Percentiles rank a stretch among this genome's conserved stretches.
Conservation (phyloP, 2,113 vertebrate species). For the Anolis carolinensis region DNA sequence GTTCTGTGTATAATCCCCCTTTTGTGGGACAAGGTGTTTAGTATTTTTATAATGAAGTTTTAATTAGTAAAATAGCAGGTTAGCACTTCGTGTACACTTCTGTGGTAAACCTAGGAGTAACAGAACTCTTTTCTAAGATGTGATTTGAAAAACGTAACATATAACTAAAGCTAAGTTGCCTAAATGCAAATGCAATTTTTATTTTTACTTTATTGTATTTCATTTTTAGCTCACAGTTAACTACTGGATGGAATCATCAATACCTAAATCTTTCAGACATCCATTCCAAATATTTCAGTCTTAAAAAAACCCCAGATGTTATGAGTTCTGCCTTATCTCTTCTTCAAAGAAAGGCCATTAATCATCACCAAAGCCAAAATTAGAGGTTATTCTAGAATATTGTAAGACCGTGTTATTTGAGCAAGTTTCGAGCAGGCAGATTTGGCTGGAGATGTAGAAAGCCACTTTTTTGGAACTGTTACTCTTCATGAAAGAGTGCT, state of each 20-base stretch:
- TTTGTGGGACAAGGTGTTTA: too few species aligned
- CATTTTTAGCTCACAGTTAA: neutral
- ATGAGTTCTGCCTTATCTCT: neutral
- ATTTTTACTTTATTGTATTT: too few species aligned
- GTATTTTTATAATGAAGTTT: too few species aligned
- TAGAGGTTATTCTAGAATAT: neutral
- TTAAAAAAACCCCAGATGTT: too few species aligned
- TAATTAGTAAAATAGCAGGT: too few species aligned
- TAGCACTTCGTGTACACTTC: too few species aligned
- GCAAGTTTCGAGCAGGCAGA: neutral
- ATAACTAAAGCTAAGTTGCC: neutral
- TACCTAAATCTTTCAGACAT: conserved; percentile 41
- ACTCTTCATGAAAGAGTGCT: neutral
- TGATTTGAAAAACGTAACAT: too few species aligned
- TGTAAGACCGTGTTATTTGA: neutral
- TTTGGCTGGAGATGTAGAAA: neutral
- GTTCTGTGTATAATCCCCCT: too few species aligned
- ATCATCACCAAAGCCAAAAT: neutral
- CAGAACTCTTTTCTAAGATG: too few species aligned
- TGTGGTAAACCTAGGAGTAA: too few species aligned
- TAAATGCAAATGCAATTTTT: too few species aligned
- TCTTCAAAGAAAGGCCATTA: neutral
- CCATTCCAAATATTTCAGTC: conserved; percentile 28
- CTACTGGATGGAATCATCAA: conserved; percentile 38
- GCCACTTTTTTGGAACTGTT: neutral